A percentile compares a stretch with the other conserved stretches of the same genome.
These are phyloP conservation scores for Cactoblastis cactorum DNA, from an alignment of 2,888 invertebrate genomes.

Conservation along the genomic window DNA sequence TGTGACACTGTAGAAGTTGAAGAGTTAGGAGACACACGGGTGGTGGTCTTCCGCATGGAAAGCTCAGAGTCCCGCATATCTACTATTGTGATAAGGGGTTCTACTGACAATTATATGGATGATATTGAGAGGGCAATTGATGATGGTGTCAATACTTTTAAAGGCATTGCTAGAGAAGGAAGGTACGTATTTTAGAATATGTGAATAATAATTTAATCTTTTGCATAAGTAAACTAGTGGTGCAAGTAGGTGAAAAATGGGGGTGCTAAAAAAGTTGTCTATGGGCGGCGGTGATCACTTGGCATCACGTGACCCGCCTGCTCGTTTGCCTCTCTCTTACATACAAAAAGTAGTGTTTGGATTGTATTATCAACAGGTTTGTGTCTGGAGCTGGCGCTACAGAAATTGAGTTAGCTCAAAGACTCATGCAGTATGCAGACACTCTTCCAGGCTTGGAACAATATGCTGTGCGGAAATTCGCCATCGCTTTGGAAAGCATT, in stretches of 20 bases:
- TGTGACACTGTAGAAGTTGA: conserved; percentile 93
- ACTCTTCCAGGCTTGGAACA: conserved; percentile 97
- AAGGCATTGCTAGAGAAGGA: conserved; percentile 89
- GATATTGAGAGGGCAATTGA: conserved; percentile 99
- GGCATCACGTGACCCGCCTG: too few species aligned
- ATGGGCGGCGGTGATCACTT: too few species aligned
- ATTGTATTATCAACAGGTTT: conserved; percentile 74
- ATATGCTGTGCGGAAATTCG: conserved; percentile 97
- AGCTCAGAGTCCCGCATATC: conserved; percentile 91
- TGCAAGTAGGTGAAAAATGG: too few species aligned
- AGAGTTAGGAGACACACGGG: conserved; percentile 96
- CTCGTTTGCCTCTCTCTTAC: too few species aligned
- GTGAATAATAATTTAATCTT: too few species aligned
- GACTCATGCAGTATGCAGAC: conserved; percentile 92
- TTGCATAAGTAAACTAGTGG: too few species aligned
- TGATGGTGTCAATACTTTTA: conserved; percentile 99
- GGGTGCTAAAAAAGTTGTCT: too few species aligned
- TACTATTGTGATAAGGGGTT: conserved; percentile 96
- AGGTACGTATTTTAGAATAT: conserved; percentile 60
- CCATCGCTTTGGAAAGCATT: conserved; percentile 91
- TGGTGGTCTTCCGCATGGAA: conserved; percentile 95
- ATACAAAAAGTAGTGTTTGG: too few species aligned
- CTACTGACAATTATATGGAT: conserved; percentile 99
- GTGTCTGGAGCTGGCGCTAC: conserved; percentile 97
- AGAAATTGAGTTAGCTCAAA: conserved; percentile 95